Evolutionary conservation across 2,797 vertebrate species (phyloP), one percentile per base, ranked within the genome.

Genomic region (Coranthus polyacanthus): DNA sequence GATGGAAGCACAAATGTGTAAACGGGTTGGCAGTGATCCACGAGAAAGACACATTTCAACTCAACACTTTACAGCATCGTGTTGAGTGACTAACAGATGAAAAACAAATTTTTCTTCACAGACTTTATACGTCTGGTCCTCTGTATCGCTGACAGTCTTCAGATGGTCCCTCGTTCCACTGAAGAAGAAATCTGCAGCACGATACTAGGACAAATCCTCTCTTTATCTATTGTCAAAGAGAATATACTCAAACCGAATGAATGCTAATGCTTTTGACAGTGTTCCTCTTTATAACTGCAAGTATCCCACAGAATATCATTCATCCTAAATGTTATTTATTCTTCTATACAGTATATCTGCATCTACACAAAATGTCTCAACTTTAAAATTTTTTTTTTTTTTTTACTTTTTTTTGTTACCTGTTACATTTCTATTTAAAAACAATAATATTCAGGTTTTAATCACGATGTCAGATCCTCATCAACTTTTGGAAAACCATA

Each of bases 391-490:
- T 82, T 75, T 74, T 46, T 15, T 42, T 36, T 82, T 86, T 88
- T 88, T 81, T 72, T 32, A 32, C 18, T 38, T 73, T 76, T n/a
- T 75, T 88, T 90, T 87, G 76, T 84, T 78, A 88, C 64, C 26
- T 56, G 62, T 85, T 71, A 47, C 49, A 69, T 88, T 87, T 86
- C 73, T 85, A 87, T 82, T 83, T 71, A 43, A 60, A 61, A 80
- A 64, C 44, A 72, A 38, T 62, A 64, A 77, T 73, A 85, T 84
- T 88, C 81, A 86, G 81, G 80, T 91, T 89, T 84, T 81, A 83
- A 83, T 68, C 50, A 58, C 82, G 79, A 81, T 85, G 83, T 88
- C 77, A 75, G 75, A 82, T 59, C 76, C 58, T 67, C 58, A 70
- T 73, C 21, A 66, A 41, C 60, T 44, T 80, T 84, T 75, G 26